Conservation (phyloP, 2,888 invertebrate species). For the Lypha dubia region DNA sequence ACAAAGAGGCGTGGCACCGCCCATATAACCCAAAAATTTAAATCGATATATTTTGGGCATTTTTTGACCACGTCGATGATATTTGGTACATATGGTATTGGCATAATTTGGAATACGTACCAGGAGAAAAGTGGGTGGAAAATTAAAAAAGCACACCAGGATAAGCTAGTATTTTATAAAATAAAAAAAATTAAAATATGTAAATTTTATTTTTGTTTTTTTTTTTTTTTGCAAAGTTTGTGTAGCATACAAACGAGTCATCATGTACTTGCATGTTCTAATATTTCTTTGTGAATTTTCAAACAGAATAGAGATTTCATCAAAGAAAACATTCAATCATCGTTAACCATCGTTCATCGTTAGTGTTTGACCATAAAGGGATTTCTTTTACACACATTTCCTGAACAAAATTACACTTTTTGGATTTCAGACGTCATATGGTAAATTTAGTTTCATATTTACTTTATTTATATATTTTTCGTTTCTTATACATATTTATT, state of each 20-base stretch:
- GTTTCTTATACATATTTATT: constrained; percentile 32
- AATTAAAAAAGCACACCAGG: no score
- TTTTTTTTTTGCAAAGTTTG: no score
- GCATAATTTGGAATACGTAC: no score
- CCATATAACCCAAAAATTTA: no score
- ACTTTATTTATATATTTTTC: not conserved
- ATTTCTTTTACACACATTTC: constrained; percentile 72
- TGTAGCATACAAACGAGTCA: not conserved
- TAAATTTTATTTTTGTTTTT: no score
- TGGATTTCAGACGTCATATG: constrained; percentile 69
- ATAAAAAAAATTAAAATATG: no score
- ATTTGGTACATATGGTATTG: no score
- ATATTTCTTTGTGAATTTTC: constrained; percentile 13
- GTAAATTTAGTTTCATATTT: constrained; percentile 49
- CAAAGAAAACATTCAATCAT: constrained; percentile 58
- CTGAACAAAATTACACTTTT: constrained; percentile 66
- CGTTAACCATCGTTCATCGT: constrained; percentile 16
- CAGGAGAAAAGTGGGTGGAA: no score
- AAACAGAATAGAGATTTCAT: constrained; percentile 14
- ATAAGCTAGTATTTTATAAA: no score
- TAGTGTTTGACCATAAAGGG: constrained; percentile 59
- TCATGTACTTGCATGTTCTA: not conserved
- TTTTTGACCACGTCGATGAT: no score
- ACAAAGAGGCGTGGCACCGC: no score
- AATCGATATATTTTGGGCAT: no score